Evolutionary conservation across 2,888 invertebrate species (phyloP).

Genomic region (Agelastica alni): DNA sequence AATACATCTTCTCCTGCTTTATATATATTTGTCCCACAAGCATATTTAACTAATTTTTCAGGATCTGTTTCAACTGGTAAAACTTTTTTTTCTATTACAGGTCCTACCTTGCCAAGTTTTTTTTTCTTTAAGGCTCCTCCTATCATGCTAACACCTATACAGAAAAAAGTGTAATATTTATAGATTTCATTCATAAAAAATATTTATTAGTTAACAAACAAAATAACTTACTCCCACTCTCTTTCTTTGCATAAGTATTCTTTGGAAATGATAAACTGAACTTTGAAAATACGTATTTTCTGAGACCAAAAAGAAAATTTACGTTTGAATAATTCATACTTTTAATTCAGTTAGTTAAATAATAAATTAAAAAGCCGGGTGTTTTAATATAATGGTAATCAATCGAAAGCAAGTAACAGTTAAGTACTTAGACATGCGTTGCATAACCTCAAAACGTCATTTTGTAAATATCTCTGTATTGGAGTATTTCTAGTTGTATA

Average conservation of each 20-base stretch:
- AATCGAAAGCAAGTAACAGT: no score
- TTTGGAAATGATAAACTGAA: conserved; percentile 39
- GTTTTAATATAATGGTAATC: no score
- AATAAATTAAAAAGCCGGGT: no score
- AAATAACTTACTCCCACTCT: conserved; percentile 41
- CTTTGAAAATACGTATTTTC: conserved; percentile 25
- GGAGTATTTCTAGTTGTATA: no score
- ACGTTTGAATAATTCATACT: conserved; percentile 31
- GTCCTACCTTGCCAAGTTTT: conserved; percentile 65
- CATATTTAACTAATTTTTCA: conserved; percentile 71
- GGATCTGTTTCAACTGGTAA: conserved; percentile 87
- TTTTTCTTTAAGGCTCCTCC: conserved; percentile 63
- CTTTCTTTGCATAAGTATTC: conserved; percentile 48
- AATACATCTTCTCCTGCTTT: conserved; percentile 81
- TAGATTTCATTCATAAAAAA: neutral
- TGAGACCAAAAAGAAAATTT: conserved; percentile 25
- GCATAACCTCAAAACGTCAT: no score
- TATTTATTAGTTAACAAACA: neutral
- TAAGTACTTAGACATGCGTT: no score
- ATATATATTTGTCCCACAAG: conserved; percentile 85
- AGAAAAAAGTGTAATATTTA: neutral
- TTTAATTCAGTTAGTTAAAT: no score
- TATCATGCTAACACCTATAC: conserved; percentile 52
- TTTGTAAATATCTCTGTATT: no score
- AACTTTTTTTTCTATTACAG: conserved; percentile 69